A percentile compares a stretch with the other conserved stretches of the same genome.
These are phyloP conservation scores for Nematolebias whitei DNA, from an alignment of 2,113 vertebrate genomes.

Conservation along the genomic window DNA sequence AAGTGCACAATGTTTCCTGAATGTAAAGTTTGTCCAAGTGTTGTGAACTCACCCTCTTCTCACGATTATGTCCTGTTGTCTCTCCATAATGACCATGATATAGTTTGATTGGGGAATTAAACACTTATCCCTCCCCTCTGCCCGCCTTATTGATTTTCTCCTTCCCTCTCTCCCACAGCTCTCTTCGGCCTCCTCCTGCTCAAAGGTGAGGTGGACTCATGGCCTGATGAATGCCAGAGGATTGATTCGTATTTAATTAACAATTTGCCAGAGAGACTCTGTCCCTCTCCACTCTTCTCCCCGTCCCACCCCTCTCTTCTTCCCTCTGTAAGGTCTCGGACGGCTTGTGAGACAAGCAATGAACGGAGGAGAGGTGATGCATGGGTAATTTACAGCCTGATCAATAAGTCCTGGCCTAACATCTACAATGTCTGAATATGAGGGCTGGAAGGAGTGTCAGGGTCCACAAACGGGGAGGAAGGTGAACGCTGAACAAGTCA, in stretches of 20 bases:
- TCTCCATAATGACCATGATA: constrained; percentile 72
- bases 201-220: constrained; percentile 76
- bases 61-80: constrained; percentile 66
- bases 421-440: constrained; percentile 75
- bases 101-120: constrained; percentile 80
- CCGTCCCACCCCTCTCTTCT: constrained; percentile 59
- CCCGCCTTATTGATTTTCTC: constrained; percentile 73
- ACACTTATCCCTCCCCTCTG: constrained; percentile 73
- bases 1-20: background rate
- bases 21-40: constrained; percentile 38
- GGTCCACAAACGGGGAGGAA: constrained; percentile 52
- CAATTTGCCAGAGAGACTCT: constrained; percentile 91
- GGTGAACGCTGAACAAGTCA: constrained; percentile 33
- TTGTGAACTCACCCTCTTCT: constrained; percentile 42
- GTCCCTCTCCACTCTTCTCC: constrained; percentile 59
- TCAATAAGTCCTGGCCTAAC: constrained; percentile 82
- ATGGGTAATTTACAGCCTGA: constrained; percentile 80
- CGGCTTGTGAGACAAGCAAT: constrained; percentile 60
- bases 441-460: constrained; percentile 80
- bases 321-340: constrained; percentile 68
- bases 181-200: constrained; percentile 29
- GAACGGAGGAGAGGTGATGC: constrained; percentile 64
- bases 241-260: constrained; percentile 99
- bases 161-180: constrained; percentile 22
- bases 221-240: constrained; percentile 88